Conservation (phyloP, 2,888 invertebrate genomes). For the Stratiomys singularior region DNA sequence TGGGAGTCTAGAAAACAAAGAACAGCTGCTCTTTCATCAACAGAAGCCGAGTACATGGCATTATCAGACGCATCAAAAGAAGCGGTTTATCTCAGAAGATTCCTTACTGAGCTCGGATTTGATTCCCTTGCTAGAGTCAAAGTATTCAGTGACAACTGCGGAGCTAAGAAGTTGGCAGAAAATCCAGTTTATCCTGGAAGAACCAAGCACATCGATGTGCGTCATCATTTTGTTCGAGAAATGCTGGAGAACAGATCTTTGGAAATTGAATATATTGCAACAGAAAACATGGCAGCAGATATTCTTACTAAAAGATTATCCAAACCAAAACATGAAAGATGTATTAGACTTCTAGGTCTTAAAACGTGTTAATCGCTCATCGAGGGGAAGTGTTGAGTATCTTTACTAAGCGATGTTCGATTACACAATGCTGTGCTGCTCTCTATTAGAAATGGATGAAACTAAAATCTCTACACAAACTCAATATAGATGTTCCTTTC, state of each 20-base stretch:
- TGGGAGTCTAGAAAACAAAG: slow-evolving; percentile 13
- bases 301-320: slow-evolving; percentile 13
- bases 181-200: slow-evolving; percentile 44
- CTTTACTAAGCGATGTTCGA: no score
- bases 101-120: neutral
- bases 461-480: no score
- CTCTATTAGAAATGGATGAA: no score
- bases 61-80: neutral
- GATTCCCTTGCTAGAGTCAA: neutral
- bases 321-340: neutral
- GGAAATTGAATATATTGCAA: neutral
- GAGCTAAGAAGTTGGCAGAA: slow-evolving; percentile 33
- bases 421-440: no score
- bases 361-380: slow-evolving; percentile 1
- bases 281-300: slow-evolving; percentile 10
- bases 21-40: neutral
- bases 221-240: slow-evolving; percentile 18
- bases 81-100: neutral
- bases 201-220: neutral
- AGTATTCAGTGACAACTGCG: slow-evolving; percentile 11
- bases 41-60: slow-evolving; percentile 15
- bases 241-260: neutral
- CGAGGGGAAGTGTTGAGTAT: slow-evolving; percentile 4
- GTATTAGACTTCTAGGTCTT: neutral
- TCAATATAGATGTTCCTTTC: no score